Evolutionary conservation across 2,888 invertebrate species (phyloP).

Genomic region (Folsomia candida): DNA sequence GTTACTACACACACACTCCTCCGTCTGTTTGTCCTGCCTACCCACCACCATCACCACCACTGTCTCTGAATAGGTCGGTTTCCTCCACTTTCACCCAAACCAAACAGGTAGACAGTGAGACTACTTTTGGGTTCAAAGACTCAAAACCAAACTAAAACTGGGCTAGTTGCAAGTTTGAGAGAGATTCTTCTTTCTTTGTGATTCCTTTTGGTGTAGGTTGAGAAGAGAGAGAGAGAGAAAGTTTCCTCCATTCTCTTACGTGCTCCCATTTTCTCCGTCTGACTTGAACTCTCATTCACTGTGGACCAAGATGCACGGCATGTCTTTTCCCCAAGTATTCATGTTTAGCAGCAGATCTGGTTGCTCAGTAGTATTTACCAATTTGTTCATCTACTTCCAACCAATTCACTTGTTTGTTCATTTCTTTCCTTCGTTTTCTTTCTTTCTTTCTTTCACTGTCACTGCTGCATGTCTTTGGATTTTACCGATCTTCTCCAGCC

Average conservation of each 20-base stretch:
- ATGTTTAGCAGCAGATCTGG: not conserved
- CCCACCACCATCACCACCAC: not conserved
- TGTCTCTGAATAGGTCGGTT: too few species aligned
- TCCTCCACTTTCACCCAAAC: too few species aligned
- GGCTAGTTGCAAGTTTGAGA: not conserved
- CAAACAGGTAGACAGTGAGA: not conserved
- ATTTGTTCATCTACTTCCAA: not conserved
- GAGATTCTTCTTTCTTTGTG: not conserved
- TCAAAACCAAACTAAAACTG: too few species aligned
- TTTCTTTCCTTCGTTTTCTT: not conserved
- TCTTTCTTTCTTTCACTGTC: too few species aligned
- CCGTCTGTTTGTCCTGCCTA: not conserved
- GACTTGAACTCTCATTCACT: not conserved
- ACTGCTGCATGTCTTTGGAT: not conserved
- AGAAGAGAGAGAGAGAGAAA: too few species aligned
- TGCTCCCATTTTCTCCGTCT: not conserved
- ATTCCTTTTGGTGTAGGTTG: too few species aligned
- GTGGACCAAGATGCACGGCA: not conserved
- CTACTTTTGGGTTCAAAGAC: too few species aligned
- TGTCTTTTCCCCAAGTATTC: not conserved
- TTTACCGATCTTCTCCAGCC: not conserved
- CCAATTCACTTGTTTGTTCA: not conserved
- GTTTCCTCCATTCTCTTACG: not conserved
- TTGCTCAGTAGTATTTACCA: not conserved
- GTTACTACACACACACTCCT: not conserved